Conservation (phyloP, 2,888 invertebrate genomes). For the Hylaea fasciaria region DNA sequence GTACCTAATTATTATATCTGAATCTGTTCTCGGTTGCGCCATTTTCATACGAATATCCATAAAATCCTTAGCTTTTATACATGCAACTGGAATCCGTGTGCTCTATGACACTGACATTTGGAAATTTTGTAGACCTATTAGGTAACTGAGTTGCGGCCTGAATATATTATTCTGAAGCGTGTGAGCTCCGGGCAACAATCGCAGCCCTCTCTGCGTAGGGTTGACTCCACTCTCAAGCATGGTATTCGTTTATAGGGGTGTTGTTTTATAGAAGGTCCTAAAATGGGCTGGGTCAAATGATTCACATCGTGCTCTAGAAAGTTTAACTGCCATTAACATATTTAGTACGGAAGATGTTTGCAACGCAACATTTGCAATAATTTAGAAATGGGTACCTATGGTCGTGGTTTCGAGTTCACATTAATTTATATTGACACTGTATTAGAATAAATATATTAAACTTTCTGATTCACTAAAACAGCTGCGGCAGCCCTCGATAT, state of each 20-base stretch:
- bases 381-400: too few relatives aligned
- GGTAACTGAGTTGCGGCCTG: constrained; percentile 45
- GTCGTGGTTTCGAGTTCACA: too few relatives aligned
- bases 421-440: too few relatives aligned
- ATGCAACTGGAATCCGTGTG: constrained; percentile 15
- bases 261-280: not conserved
- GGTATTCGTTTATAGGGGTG: not conserved
- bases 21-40: too few relatives aligned
- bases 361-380: too few relatives aligned
- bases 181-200: constrained; percentile 41
- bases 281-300: not conserved
- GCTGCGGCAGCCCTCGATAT: constrained; percentile 1
- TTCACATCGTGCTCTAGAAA: too few relatives aligned
- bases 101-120: constrained; percentile 32
- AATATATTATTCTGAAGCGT: constrained; percentile 53
- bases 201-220: constrained; percentile 14
- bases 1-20: too few relatives aligned
- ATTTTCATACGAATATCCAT: too few relatives aligned
- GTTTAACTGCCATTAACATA: too few relatives aligned
- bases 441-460: too few relatives aligned
- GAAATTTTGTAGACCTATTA: constrained; percentile 48
- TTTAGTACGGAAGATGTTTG: too few relatives aligned
- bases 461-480: too few relatives aligned
- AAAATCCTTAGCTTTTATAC: constrained; percentile 16
- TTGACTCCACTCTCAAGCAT: not conserved